Evolutionary conservation across 2,888 invertebrate genomes (phyloP), one percentile per base, ranked within the genome.

Genomic region (Pterostichus niger): DNA sequence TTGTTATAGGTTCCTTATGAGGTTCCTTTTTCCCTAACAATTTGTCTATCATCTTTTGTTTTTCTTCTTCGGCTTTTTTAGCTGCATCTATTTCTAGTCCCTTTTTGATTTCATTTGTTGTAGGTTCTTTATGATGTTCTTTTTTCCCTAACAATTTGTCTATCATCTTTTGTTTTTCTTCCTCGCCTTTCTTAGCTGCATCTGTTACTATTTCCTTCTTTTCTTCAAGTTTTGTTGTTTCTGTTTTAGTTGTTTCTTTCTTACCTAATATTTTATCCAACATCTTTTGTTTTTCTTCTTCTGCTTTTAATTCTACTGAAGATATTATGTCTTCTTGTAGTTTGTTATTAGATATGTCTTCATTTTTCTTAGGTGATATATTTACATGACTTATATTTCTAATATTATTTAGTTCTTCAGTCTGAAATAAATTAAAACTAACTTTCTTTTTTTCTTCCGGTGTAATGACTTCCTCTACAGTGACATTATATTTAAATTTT

Each of bases 401-500:
- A 56, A 11, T 56, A 24, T 40, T 40, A 9, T 40, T 9, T 40
- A 40, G 40, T 59, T 59, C 24, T 59, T 59, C 24, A 24, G 24
- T 24, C 24, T 24, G 1, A 24, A 24, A 24, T 3, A 24, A 24
- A 24, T 24, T 24, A 24, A 24, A 56, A 2, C 6, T 59, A 24
- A 31, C 11, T 59, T 68, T 71, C 46, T 81, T 71, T 35, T 83
- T 49, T 9, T 83, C 83, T 11, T 73, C 44, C 5, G 56, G 77
- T 6, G 15, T 85, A 85, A 71, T 85, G 24, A 87, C 86, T 84
- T 87, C 87, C 83, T 88, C 88, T 10, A 89, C 89, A n/a, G 87
- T 88, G n/a, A 90, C 89, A 85, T 89, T 89, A 68, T 88, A 88
- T 83, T 88, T 89, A 46, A 89, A 88, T 84, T 88, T 89, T 73